phyloP scores from a whole-genome alignment of 2,113 vertebrate species.

The Pungitius pungitius region DNA sequence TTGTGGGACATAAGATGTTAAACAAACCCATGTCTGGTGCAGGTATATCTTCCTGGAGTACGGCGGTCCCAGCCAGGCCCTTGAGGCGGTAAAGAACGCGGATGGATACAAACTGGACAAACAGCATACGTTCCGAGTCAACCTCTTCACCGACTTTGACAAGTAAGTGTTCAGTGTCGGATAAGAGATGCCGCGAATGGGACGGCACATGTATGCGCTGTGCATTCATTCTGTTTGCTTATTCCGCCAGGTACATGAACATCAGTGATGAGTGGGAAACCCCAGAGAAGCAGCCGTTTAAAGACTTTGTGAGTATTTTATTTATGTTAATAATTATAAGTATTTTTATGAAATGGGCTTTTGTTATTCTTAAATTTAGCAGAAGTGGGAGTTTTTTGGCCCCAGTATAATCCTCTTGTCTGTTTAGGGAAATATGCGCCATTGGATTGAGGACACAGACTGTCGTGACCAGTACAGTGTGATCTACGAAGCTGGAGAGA shows the following conservation, averaged over 20 bases:
- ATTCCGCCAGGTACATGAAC: conserved; percentile 87
- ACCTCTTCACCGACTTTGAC: conserved; percentile 98
- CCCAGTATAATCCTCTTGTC: not conserved
- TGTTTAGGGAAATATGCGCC: conserved; percentile 90
- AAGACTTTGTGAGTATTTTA: conserved; percentile 90
- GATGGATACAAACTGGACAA: conserved; percentile 99
- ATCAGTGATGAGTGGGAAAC: conserved; percentile 97
- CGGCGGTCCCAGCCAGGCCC: conserved; percentile 87
- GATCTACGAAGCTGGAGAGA: conserved; percentile 97
- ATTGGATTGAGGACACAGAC: conserved; percentile 95
- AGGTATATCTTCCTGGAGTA: conserved; percentile 97
- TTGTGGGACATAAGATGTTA: not conserved
- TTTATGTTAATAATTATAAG: not conserved
- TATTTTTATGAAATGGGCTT: not conserved
- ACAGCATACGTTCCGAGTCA: conserved; percentile 97
- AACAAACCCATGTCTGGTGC: not conserved
- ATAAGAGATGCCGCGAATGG: not conserved
- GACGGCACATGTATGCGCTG: not conserved
- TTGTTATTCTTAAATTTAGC: not conserved
- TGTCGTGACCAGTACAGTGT: conserved; percentile 98
- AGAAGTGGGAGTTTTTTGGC: not conserved
- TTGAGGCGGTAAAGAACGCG: conserved; percentile 94
- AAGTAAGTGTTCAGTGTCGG: conserved; percentile 82
- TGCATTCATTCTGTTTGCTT: not conserved
- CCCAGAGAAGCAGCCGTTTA: conserved; percentile 97